Conservation (phyloP, 1,140 invertebrate genomes). For the Nylanderia fulva region DNA sequence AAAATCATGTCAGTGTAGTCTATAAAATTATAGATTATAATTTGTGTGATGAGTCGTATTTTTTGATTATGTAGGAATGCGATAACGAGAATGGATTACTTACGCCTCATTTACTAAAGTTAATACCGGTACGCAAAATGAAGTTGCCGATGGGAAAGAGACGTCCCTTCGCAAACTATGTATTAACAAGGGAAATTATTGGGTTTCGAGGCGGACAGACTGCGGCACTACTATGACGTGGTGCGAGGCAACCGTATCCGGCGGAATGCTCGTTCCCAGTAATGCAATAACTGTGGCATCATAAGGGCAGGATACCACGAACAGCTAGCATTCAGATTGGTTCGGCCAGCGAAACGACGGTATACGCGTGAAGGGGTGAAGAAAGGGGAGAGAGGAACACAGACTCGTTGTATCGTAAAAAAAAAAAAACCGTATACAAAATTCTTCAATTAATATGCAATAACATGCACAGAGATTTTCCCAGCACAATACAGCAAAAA, state of each 20-base stretch:
- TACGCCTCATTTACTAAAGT: conserved; percentile 21
- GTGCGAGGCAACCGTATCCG: conserved; percentile 57
- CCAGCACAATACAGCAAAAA: conserved; percentile 19
- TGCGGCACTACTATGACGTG: conserved; percentile 56
- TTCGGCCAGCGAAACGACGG: conserved; percentile 41
- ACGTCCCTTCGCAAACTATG: conserved; percentile 50
- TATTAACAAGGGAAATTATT: conserved; percentile 69
- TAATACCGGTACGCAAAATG: conserved; percentile 40
- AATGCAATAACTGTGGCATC: conserved; percentile 77
- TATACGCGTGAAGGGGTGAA: neutral
- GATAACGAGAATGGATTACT: conserved; percentile 15
- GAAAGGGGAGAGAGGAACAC: neutral
- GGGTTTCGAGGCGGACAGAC: conserved; percentile 46
- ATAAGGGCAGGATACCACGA: conserved; percentile 74
- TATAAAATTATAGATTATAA: neutral
- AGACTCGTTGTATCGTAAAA: neutral
- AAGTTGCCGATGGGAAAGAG: conserved; percentile 52
- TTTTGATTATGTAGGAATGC: neutral
- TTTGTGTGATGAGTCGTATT: neutral
- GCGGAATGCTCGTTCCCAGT: conserved; percentile 72
- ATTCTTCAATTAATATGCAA: conserved; percentile 59
- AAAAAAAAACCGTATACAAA: conserved; percentile 41
- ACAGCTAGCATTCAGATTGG: conserved; percentile 74
- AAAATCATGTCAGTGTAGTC: neutral
- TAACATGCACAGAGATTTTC: conserved; percentile 25